Base-by-base conservation (phyloP, 2,797 vertebrate species). In the Acrocephalus scirpaceus region DNA sequence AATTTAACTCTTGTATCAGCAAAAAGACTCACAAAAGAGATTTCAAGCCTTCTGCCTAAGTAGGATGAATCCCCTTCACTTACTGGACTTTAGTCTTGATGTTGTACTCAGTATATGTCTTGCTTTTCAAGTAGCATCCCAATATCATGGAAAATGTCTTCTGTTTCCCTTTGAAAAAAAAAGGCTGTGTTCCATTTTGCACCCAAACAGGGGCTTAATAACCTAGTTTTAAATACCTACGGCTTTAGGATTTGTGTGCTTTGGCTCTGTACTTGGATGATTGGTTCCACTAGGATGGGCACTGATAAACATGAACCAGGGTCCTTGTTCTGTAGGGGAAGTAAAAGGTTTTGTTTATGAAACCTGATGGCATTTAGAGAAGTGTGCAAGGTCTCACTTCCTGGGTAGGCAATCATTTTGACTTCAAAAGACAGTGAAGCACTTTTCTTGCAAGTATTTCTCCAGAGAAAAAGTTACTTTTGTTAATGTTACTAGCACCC, bases 351-450 rank as follows among this genome's bases (percentile, higher is more conserved):
- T 70, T 87, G 64, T 69, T 93, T 86, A n/a, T 65, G 65, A 91
- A 90, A 93, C 58, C n/a, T 78, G 82, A n/a, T 23, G 19, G 32
- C 76, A 65, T 86, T 91, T 84, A 86, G 79, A 95, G 82, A 96
- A 93, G 70, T 44, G 44, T 75, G 50, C n/a, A 72, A 91, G 70
- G 62, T 75, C 50, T 88, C n/a, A 32, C 45, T 94, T 93, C 89
- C 85, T 72, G 51, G 23, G 30, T 1, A 4, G 65, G 60, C 26
- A 70, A 79, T 47, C 45, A 45, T 60, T 91, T 84, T 69, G 16
- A 45, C 22, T 83, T 72, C 58, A 66, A 48, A 78, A 78, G 62
- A 34, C 34, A 76, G 45, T n/a, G 48, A 84, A 76, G 38, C 42
- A 40, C 42, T 36, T 71, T n/a, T 69, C 47, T 4, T 83, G 23